Base-by-base conservation (phyloP, 2,888 invertebrate species). In the Lasioglossum morio region DNA sequence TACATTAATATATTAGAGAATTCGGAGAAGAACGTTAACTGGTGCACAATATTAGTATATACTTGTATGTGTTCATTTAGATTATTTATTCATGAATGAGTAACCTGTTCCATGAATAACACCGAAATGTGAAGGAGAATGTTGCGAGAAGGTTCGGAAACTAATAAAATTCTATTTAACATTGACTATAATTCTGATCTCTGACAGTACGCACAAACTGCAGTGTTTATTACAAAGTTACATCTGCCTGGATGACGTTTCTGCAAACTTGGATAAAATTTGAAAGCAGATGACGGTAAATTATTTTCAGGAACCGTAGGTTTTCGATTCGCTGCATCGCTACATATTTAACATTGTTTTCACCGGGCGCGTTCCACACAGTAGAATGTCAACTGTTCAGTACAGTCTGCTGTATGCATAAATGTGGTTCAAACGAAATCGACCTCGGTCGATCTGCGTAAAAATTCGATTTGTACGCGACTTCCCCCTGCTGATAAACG, bases 381-480 rank as follows among this genome's bases (percentile, higher is more conserved):
- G 48, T n/a, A 10, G 12, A 80, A 69, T 43, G 53, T 77, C 48
- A 88, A 82, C 63, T 72, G 46, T 81, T 75, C 78, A 83, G 69
- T 30, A 27, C 46, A 34, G 66, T 27, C 57, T 81, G 81, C 72
- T 77, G 85, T 70, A 84, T 88, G 80, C 85, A 87, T 87, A 86
- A 90, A 79, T 83, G 72, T 40, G 63, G 73, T 79, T 86, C 82
- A 48, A 84, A n/a, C 78, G 74, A 40, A 72, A 37, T 14, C 86
- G 86, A 88, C 82, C 81, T 79, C 79, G 70, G 72, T 40, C 70
- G 72, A 87, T 89, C 81, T 79, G 87, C 86, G 78, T 89, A 86
- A 89, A 86, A 77, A 87, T 78, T 19, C 79, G 43, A 78, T 86
- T 86, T 79, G 72, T 79, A 73, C 82, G 85, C 77, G 83, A 82